A percentile compares a stretch with the other conserved stretches of the same genome.
Conservation (phyloP, 37 sponge, comb jelly and placozoan genomes). For the Petrosia ficiformis region DNA sequence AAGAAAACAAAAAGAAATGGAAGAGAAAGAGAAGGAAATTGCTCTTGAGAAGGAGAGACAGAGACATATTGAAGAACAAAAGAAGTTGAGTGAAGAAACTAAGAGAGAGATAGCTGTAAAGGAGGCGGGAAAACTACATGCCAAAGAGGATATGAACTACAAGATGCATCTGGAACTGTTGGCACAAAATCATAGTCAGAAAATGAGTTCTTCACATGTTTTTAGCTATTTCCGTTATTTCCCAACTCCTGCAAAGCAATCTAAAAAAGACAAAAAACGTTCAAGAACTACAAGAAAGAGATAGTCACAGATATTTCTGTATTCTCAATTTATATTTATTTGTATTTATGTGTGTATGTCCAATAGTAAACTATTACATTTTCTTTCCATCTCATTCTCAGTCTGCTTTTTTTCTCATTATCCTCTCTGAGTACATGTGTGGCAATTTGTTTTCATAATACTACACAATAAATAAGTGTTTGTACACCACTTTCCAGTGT, state of each 20-base stretch:
- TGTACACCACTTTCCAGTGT: too few species aligned
- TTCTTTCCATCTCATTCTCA: too few species aligned
- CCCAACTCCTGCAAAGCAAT: conserved; percentile 14
- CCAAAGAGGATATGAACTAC: conserved; percentile 26
- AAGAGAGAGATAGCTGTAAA: background rate
- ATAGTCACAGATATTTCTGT: background rate
- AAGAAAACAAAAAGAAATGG: background rate
- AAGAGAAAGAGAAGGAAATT: background rate
- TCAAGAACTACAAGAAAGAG: background rate
- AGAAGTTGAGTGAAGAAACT: conserved; percentile 3
- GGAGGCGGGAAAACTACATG: background rate
- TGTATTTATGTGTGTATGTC: too few species aligned
- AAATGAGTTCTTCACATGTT: conserved; percentile 11
- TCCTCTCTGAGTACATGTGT: too few species aligned
- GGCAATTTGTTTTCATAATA: too few species aligned
- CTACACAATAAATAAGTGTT: too few species aligned
- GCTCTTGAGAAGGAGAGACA: conserved; percentile 1
- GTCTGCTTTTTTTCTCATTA: too few species aligned
- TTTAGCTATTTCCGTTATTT: conserved; percentile 58
- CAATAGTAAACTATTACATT: too few species aligned
- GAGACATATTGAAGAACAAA: background rate
- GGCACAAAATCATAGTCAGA: conserved; percentile 5
- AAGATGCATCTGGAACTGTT: conserved; percentile 27
- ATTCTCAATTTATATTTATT: too few species aligned
- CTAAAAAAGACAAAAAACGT: conserved; percentile 13